Evolutionary conservation across 1,140 invertebrate genomes (phyloP), one percentile per base, ranked within the genome.

Genomic region (Thaumetopoea pityocampa): DNA sequence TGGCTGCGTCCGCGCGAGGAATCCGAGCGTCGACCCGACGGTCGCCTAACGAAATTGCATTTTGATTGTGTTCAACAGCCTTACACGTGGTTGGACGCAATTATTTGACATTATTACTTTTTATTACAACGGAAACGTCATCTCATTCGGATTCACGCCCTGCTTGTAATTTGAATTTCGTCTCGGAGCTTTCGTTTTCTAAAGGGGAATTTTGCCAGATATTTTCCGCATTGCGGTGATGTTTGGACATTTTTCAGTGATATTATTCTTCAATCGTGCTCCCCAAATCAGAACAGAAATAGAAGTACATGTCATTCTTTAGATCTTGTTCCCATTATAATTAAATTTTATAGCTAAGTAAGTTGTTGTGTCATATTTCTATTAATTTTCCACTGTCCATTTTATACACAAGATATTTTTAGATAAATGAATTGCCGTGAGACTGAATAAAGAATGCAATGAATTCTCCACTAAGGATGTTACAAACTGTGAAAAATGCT

Each of bases 51-150:
- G 26, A 65, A 65, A 65, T 65, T 65, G 62, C 57, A 65, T 65
- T 65, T 58, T 61, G 62, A 65, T 65, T 60, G 53, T 55, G 32
- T 45, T 45, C 42, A 40, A 30, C 38, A 50, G 47, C 36, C 26
- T 53, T 60, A 65, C 62, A 61, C 57, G 57, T 50, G 51, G 62
- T 41, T 53, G 49, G 37, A 12, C 46, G 48, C 57, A 55, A 58
- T 64, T 59, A 64, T 65, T 57, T 44, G 45, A 52, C 49, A 53
- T 61, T 64, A 64, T 59, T 58, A 52, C 57, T 38, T 65, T 55
- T 61, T 50, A 54, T 51, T 42, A 48, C 32, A 27, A 8, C 14
- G 10, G 32, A 41, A 46, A 46, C 38, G 35, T 41, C 32, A 35
- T 47, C 43, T 49, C 27, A 26, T 41, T 41, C 32, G 15, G 29